These are phyloP conservation scores for Eristalinus sepulchralis DNA, from an alignment of 2,888 invertebrate species.

Conservation along the genomic window DNA sequence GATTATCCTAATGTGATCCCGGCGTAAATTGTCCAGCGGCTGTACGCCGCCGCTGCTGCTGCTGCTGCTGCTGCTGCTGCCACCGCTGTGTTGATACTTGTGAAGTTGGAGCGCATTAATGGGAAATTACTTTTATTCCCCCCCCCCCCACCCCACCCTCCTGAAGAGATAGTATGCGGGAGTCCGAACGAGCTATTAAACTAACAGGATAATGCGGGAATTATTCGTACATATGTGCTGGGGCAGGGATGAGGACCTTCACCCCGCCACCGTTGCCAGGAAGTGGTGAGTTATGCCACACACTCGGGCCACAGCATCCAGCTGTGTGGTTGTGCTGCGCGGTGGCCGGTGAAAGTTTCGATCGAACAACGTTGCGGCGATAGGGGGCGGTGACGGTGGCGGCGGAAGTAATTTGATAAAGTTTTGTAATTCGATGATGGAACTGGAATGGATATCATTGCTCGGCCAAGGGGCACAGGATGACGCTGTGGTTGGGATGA, in stretches of 20 bases:
- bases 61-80: neutral
- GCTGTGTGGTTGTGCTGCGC: neutral
- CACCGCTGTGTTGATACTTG: neutral
- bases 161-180: neutral
- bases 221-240: conserved; percentile 14
- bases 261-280: neutral
- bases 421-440: conserved; percentile 25
- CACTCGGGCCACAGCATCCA: neutral
- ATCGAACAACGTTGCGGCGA: neutral
- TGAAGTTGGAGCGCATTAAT: conserved; percentile 43
- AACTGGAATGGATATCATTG: conserved; percentile 2
- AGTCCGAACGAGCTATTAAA: conserved; percentile 20
- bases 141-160: neutral
- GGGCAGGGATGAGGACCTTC: neutral
- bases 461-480: neutral
- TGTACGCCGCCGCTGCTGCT: neutral
- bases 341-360: neutral
- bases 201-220: conserved; percentile 43
- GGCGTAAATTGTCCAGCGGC: conserved; percentile 40
- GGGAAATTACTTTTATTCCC: conserved; percentile 45
- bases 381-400: neutral
- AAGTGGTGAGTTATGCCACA: neutral
- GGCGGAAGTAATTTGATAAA: conserved; percentile 27
- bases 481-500: neutral
- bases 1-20: conserved; percentile 62